Base-by-base conservation (phyloP, 2,888 invertebrate genomes). In the Encarsia formosa region DNA sequence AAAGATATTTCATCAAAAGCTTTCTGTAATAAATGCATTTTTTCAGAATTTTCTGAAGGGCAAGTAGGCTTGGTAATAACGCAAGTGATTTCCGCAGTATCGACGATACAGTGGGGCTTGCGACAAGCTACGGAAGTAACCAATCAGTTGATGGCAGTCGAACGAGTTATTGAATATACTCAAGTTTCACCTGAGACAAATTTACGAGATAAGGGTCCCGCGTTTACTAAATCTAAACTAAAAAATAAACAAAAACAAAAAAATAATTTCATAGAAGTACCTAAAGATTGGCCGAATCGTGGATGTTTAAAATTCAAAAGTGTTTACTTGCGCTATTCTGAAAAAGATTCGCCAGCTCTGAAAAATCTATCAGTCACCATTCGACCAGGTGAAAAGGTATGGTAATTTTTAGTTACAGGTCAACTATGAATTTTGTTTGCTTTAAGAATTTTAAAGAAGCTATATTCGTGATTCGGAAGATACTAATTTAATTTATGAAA, bases 111-210 rank as follows among this genome's bases (percentile, higher is more conserved):
- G 69, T 22, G 35, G 18, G 34, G 34, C 6, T 34, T 44, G 44
- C 24, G 20, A 22, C 32, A 19, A 18, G 18, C 34, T 9, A 22
- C 34, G 11, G 44, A 44, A 20, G 18, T 34, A n/a, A 15, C 15
- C 13, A 11, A 24, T 4, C 34, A 34, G 18, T 34, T 44, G 44
- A 44, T 18, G 2, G 84, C 85, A 44, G 91, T 91, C 0, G 91
- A 92, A 69, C 78, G 92, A 46, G 83, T 92, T 2, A 70, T 88
- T 20, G 87, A 91, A 67, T 92, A 89, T 72, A 83, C 86, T 1
- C 78, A 83, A 15, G 71, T 92, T 24, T 84, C 86, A 0, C 78
- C 84, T 35, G 92, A 92, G 73, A 8, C 26, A 11, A 26, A 26
- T 26, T 8, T 6, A 8, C 6, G 26, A 26, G 6, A 26, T 6